Evolutionary conservation across 2,797 vertebrate species (phyloP), one percentile per base, ranked within the genome.

Genomic region (Ambastaia sidthimunki): DNA sequence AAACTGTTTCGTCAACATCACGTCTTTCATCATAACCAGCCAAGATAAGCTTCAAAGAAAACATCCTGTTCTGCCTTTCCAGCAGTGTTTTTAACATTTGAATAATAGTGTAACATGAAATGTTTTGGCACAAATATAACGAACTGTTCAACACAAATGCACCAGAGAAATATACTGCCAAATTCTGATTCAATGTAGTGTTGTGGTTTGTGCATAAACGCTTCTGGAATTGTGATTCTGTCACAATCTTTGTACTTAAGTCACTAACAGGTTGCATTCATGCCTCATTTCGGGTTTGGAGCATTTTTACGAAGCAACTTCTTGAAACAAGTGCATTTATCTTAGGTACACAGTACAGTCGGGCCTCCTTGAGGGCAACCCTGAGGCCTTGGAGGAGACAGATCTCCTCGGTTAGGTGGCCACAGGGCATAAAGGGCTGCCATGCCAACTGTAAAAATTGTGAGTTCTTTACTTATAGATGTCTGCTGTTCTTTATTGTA

Each of bases 351-450:
- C 72, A 71, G 59, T 75, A 66, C 67, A 71, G 25, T 74, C 76
- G 16, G 69, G 74, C 65, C 44, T 80, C 71, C 82, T 83, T 70
- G 19, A 72, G 73, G 82, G 60, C 37, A 31, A 67, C 76, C 82
- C 78, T 4, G 74, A 62, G 73, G 73, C 78, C 55, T 52, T 41
- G 5, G 44, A 83, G 78, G 23, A 73, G 47, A 6, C 23, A 28
- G 44, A 72, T 28, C 65, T 70, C 81, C 44, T 76, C 15, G 10
- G 52, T 76, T 66, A 1, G 37, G 18, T 54, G 72, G 78, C 82
- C n/a, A 48, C 73, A 54, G 73, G 78, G 78, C 52, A 19, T 66
- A 31, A 6, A 54, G 60, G 31, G 23, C 71, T 23, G 23, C n/a
- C 13, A 4, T 28, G 10, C n/a, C 28, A n/a, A 48, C n/a, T 54